Base-by-base conservation (phyloP, 2,113 vertebrate genomes). In the Hiodon alosoides region DNA sequence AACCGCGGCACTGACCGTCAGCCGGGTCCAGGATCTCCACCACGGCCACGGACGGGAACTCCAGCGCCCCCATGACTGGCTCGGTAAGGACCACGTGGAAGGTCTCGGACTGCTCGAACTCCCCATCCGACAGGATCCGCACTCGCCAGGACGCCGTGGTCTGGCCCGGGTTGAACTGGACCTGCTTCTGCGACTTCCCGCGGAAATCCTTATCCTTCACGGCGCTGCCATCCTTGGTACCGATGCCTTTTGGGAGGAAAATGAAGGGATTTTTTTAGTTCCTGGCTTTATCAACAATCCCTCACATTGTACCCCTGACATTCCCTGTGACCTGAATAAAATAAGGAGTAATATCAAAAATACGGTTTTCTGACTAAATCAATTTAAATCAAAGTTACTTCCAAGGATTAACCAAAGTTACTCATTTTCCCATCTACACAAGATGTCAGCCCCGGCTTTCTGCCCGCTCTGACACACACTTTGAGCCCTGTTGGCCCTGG, bases 141-240 rank as follows among this genome's bases (percentile, higher is more conserved):
- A 98, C 92, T 65, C 88, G 78, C 96, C 96, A 98, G 0, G 87
- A 90, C 78, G 95, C 95, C 71, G 79, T 86, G 55, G 86, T 93
- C 85, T 98, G 96, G 62, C 96, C 95, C 0, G 95, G 95, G 87
- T 96, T 98, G 87, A 98, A 98, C 85, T 98, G 96, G 76, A 98
- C 94, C 80, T 97, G 96, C 75, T 86, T 94, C 86, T 98, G 96
- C 0, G 93, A 92, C 85, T 94, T 96, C 7, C 93, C 93, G 86
- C 86, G 93, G 84, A 96, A 98, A 79, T 98, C 96, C 79, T 91
- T 90, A 7, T 95, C 93, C 77, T 90, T 95, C 80, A 89, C 87
- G 0, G 96, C 95, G 0, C 90, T 94, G 10, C 92, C 94, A 62
- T 97, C 95, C 81, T 83, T 84, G 0, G 95, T 96, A 62, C 91